Conservation (phyloP, 2,888 invertebrate genomes). For the Cantharis flavilabris region DNA sequence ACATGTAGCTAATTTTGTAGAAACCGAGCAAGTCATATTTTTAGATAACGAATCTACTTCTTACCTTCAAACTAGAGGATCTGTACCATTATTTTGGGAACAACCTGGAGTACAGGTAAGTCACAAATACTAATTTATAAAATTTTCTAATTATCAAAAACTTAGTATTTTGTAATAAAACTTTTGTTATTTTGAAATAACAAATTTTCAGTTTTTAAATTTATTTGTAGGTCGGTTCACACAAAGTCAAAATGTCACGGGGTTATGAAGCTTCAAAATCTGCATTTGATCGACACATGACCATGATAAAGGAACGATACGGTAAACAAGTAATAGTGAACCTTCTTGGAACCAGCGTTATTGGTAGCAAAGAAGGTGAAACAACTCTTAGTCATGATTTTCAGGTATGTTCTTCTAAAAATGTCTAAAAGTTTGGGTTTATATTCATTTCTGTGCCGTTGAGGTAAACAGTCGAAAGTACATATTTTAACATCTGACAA, state of each 20-base stretch:
- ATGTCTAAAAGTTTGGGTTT: too few species aligned
- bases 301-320: conserved; percentile 84
- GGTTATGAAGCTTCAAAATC: conserved; percentile 93
- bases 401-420: conserved; percentile 58
- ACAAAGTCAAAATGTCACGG: conserved; percentile 95
- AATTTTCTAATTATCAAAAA: too few species aligned
- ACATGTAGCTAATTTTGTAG: conserved; percentile 99
- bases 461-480: too few species aligned
- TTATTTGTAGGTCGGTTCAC: conserved; percentile 81
- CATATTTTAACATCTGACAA: too few species aligned
- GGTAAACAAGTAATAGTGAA: conserved; percentile 92
- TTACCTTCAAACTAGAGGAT: conserved; percentile 91
- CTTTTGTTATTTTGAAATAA: too few species aligned
- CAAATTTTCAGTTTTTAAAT: not conserved
- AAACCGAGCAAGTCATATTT: conserved; percentile 97
- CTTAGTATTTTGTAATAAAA: too few species aligned
- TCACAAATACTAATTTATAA: not conserved
- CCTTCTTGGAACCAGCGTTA: conserved; percentile 85
- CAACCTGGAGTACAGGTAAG: conserved; percentile 91
- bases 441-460: too few species aligned
- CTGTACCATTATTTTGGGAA: conserved; percentile 98
- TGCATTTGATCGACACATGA: conserved; percentile 90
- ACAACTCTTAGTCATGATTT: conserved; percentile 92
- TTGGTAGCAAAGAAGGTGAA: conserved; percentile 97
- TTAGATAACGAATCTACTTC: conserved; percentile 90